These are phyloP conservation scores for Caenorhabditis virilis DNA, from an alignment of 2,888 invertebrate species.

Conservation along the genomic window DNA sequence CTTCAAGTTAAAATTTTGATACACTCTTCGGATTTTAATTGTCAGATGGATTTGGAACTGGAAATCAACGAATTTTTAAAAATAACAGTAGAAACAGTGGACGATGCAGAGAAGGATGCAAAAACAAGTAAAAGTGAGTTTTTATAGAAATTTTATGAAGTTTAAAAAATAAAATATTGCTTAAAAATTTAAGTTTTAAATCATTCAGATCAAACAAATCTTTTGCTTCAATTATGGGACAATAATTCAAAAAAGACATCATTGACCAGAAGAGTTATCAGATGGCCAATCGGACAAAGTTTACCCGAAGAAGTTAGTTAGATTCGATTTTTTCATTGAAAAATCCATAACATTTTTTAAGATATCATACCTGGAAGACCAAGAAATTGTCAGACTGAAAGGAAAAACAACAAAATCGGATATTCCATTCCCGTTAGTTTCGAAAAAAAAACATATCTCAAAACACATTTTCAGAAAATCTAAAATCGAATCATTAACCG, in stretches of 20 bases:
- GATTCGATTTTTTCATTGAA: background rate
- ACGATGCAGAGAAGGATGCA: slow-evolving; percentile 9
- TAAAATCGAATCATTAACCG: slow-evolving; percentile 34
- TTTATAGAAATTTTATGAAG: background rate
- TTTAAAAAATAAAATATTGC: background rate
- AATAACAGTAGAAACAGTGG: slow-evolving; percentile 8
- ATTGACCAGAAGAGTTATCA: slow-evolving; percentile 19
- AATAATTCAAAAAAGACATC: slow-evolving; percentile 15
- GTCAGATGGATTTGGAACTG: slow-evolving; percentile 19
- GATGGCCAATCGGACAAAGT: slow-evolving; percentile 37
- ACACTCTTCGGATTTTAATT: too few relatives aligned
- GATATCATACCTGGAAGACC: slow-evolving; percentile 10
- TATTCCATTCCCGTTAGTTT: slow-evolving; percentile 26
- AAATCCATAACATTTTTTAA: slow-evolving; percentile 4
- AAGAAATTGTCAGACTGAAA: slow-evolving; percentile 16
- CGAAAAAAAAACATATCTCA: background rate
- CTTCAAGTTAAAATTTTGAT: too few relatives aligned
- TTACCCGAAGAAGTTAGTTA: slow-evolving; percentile 15
- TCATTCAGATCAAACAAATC: slow-evolving; percentile 14
- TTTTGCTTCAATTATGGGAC: slow-evolving; percentile 24
- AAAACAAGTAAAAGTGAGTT: slow-evolving; percentile 4
- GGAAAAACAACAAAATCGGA: slow-evolving; percentile 26
- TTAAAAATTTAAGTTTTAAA: background rate
- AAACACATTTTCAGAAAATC: slow-evolving; percentile 23
- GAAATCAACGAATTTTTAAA: slow-evolving; percentile 24